These are phyloP conservation scores for Bovichtus diacanthus DNA, from an alignment of 2,797 vertebrate genomes.

Conservation along the genomic window DNA sequence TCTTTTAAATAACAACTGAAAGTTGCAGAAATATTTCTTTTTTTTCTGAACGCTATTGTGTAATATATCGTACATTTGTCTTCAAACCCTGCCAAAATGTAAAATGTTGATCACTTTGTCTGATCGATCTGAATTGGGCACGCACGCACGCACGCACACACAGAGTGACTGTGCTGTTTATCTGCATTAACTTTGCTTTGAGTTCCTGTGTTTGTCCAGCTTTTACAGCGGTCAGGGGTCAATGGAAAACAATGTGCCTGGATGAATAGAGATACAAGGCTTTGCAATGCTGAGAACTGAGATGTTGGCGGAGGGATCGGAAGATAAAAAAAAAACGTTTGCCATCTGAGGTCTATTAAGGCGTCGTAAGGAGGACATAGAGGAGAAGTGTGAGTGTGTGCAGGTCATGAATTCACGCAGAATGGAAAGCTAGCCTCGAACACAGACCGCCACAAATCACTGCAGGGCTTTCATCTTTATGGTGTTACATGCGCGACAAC, in stretches of 20 bases:
- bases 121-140: not conserved
- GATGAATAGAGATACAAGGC: constrained; percentile 14
- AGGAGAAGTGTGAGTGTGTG: not conserved
- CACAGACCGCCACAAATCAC: not conserved
- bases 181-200: constrained; percentile 63
- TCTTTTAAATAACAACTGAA: too few species aligned
- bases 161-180: constrained; percentile 46
- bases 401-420: not conserved
- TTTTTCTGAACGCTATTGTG: too few species aligned
- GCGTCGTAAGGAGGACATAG: not conserved
- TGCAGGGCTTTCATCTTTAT: not conserved
- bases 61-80: too few species aligned
- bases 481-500: constrained; percentile 5
- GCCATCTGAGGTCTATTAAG: constrained; percentile 26
- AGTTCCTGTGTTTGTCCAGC: constrained; percentile 66
- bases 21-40: too few species aligned
- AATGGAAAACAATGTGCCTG: constrained; percentile 22
- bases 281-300: not conserved
- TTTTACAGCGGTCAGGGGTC: constrained; percentile 63
- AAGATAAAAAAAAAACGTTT: constrained; percentile 20
- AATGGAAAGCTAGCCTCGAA: not conserved
- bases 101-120: constrained; percentile 41
- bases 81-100: too few species aligned
- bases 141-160: constrained; percentile 24
- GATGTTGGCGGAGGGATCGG: not conserved